A percentile compares a stretch with the other conserved stretches of the same genome.
These are phyloP conservation scores for Rhagologus leucostigma DNA, from an alignment of 2,113 vertebrate species.

Conservation along the genomic window DNA sequence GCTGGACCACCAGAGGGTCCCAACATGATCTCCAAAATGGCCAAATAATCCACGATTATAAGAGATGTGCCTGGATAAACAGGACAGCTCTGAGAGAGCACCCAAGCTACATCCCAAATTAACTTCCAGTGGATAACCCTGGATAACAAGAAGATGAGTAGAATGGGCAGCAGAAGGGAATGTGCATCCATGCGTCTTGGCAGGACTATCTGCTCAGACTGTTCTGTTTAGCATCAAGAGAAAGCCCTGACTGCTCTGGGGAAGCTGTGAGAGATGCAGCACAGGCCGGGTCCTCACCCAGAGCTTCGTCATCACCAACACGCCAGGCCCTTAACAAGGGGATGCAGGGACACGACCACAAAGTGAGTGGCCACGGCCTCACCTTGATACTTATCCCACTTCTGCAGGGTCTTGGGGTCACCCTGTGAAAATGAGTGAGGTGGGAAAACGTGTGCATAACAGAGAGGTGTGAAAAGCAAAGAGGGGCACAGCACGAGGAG, in stretches of 20 bases:
- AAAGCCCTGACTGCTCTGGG: background rate
- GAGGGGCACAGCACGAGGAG: fast-evolving
- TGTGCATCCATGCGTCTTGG: background rate
- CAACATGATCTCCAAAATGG: background rate
- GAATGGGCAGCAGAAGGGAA: background rate
- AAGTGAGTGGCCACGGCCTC: background rate
- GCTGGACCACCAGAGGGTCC: background rate
- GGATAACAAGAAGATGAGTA: background rate
- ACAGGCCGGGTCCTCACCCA: background rate
- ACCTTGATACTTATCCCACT: background rate
- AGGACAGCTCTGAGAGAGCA: background rate
- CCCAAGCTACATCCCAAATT: background rate
- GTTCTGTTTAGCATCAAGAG: background rate
- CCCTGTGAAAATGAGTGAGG: background rate
- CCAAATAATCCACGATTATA: background rate
- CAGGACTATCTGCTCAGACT: background rate
- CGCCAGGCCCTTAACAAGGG: background rate
- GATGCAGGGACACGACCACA: background rate
- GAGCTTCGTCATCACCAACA: background rate
- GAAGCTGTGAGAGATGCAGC: background rate
- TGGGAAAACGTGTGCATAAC: background rate
- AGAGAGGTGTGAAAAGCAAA: background rate
- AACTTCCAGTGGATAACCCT: background rate
- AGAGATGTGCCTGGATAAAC: background rate
- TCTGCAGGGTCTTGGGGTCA: background rate